Evolutionary conservation across 2,113 vertebrate species (phyloP), one percentile per base, ranked within the genome.

Genomic region (Oncorhynchus gorbuscha): DNA sequence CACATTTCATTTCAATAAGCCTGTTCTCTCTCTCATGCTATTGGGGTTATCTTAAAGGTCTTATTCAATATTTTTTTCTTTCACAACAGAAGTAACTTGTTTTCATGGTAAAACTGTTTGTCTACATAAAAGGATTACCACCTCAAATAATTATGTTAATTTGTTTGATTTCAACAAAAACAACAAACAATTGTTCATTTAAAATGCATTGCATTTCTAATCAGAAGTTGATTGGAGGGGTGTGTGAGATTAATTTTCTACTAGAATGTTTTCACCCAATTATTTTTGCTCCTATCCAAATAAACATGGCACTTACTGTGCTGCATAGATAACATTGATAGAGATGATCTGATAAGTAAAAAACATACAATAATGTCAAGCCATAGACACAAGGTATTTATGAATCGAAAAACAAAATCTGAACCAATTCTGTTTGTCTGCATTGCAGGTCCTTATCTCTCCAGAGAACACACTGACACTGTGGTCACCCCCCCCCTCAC

Each of bases 71-170:
- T 90, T 88, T 90, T 83, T 85, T 86, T 66, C 72, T 82, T 84
- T 88, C 84, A 89, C 83, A 88, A 89, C 83, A 88, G 81, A 83
- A 90, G 84, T 83, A 89, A 89, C 89, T 91, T 84, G 90, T 90
- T 89, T 89, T 88, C 89, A 90, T 90, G 89, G 90, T 87, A 84
- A 88, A 89, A 45, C 78, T 87, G 83, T 87, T 92, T 89, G 83
- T 86, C 83, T 90, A 88, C 16, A 16, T 58, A 58, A 90, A 88
- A 87, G 87, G 88, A 91, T 90, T 88, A 89, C 84, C 87, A 90
- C 90, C 88, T 90, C 83, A 89, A 89, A 90, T 89, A 91, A 92
- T 90, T 90, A 85, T 79, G 69, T 86, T 90, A 86, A 92, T 45
- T 92, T 92, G 87, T 89, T 90, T 92, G 89, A 89, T 92, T 90